Conservation (phyloP, 2,113 vertebrate genomes). For the Melozone crissalis region DNA sequence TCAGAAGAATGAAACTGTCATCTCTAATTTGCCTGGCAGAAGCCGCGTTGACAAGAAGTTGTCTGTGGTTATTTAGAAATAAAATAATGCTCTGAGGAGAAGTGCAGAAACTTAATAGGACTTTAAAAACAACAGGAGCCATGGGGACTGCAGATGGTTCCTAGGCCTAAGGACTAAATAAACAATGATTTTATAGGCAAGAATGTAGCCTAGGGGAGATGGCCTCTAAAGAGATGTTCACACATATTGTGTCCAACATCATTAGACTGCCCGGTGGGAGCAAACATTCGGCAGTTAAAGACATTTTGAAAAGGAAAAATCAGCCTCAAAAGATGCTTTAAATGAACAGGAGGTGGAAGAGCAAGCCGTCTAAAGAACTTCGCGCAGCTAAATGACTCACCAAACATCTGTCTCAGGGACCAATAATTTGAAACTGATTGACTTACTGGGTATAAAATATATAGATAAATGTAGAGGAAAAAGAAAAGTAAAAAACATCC, state of each 20-base stretch:
- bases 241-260: slow-evolving; percentile 77
- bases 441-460: slow-evolving; percentile 50
- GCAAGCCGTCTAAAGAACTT: slow-evolving; percentile 32
- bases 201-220: slow-evolving; percentile 72
- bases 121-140: slow-evolving; percentile 79
- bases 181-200: slow-evolving; percentile 72
- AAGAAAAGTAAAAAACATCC: not conserved
- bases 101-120: slow-evolving; percentile 79
- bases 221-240: slow-evolving; percentile 69
- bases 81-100: slow-evolving; percentile 78
- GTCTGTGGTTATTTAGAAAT: slow-evolving; percentile 76
- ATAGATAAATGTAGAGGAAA: slow-evolving; percentile 26
- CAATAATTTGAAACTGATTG: slow-evolving; percentile 56
- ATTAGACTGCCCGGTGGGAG: slow-evolving; percentile 77
- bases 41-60: slow-evolving; percentile 16
- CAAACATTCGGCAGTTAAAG: slow-evolving; percentile 51
- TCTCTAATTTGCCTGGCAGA: slow-evolving; percentile 65
- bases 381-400: slow-evolving; percentile 10
- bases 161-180: slow-evolving; percentile 70
- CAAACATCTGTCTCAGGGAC: slow-evolving; percentile 55
- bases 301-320: slow-evolving; percentile 51
- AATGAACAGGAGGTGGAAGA: slow-evolving; percentile 58
- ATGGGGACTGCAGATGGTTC: slow-evolving; percentile 79
- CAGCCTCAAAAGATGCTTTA: slow-evolving; percentile 55
- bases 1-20: slow-evolving; percentile 71